Evolutionary conservation across 2,888 invertebrate genomes (phyloP).

Genomic region (Rotaria socialis): DNA sequence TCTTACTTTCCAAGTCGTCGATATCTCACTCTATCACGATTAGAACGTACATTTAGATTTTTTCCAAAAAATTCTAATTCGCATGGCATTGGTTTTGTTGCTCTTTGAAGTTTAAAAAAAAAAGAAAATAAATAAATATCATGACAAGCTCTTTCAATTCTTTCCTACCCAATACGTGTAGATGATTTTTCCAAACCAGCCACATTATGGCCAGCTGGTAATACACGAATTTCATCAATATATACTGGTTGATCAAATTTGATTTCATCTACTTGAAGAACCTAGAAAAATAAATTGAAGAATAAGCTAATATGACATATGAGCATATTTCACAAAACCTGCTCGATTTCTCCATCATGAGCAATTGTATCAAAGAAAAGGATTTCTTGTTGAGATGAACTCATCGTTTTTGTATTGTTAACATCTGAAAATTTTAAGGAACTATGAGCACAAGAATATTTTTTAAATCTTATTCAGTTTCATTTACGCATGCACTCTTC

Average conservation of each 20-base stretch:
- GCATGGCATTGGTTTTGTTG: conserved; percentile 26
- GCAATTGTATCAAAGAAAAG: conserved; percentile 10
- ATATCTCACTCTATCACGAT: conserved; percentile 16
- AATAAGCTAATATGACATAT: not conserved
- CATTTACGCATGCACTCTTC: not conserved
- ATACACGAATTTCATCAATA: conserved; percentile 41
- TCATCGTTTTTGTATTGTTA: not conserved
- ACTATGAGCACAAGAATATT: not conserved
- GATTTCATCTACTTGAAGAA: conserved; percentile 43
- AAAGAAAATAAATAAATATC: not conserved
- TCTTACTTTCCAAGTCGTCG: conserved; percentile 20
- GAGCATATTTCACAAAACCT: not conserved
- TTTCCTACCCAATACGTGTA: not conserved
- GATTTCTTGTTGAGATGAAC: conserved; percentile 31
- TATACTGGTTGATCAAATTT: conserved; percentile 44
- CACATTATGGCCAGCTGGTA: conserved; percentile 19
- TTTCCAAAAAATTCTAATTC: conserved; percentile 26
- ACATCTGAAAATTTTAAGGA: not conserved
- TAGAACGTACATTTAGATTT: conserved; percentile 21
- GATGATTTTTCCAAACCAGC: not conserved
- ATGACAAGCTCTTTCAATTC: not conserved
- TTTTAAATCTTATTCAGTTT: too few relatives aligned
- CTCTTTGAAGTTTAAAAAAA: not conserved
- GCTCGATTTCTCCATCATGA: conserved; percentile 21
- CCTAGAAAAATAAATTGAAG: not conserved